Evolutionary conservation across 1,140 invertebrate genomes (phyloP).

Genomic region (Bombus difficillimus): DNA sequence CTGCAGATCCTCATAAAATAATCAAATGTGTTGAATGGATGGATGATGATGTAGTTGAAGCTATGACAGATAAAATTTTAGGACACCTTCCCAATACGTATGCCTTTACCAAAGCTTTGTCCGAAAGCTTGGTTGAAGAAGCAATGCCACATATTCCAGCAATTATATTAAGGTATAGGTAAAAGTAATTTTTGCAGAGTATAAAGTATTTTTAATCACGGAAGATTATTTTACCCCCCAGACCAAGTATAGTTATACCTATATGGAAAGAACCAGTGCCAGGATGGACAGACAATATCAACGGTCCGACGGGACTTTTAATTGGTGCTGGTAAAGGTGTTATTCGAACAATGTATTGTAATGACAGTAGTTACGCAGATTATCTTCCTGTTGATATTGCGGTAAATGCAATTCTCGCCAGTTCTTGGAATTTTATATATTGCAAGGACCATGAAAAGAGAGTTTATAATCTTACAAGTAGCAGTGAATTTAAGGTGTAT

Average conservation of each 20-base stretch:
- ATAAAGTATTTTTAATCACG: background rate
- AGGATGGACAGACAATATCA: slow-evolving; percentile 97
- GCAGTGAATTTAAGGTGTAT: slow-evolving; percentile 89
- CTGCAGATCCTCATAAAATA: slow-evolving; percentile 93
- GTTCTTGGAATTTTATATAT: slow-evolving; percentile 85
- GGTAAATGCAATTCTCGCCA: slow-evolving; percentile 87
- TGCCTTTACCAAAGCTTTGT: slow-evolving; percentile 95
- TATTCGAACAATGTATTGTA: slow-evolving; percentile 92
- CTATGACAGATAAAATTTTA: slow-evolving; percentile 89
- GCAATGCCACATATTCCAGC: slow-evolving; percentile 89
- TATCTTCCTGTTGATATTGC: slow-evolving; percentile 93
- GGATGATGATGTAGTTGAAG: slow-evolving; percentile 89
- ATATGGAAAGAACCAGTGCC: slow-evolving; percentile 91
- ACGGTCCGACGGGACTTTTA: slow-evolving; percentile 91
- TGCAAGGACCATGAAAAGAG: slow-evolving; percentile 78
- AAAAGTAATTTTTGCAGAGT: background rate
- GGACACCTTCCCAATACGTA: slow-evolving; percentile 94
- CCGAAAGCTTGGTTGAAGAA: slow-evolving; percentile 92
- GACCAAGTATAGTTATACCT: slow-evolving; percentile 87
- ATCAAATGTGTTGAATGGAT: slow-evolving; percentile 95
- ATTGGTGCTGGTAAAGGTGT: slow-evolving; percentile 93
- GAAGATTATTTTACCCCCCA: slow-evolving; percentile 43
- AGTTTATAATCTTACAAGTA: slow-evolving; percentile 88
- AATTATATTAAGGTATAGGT: slow-evolving; percentile 90
- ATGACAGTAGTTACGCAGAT: slow-evolving; percentile 90